Evolutionary conservation across 2,113 vertebrate genomes (phyloP).

Genomic region (Hippotragus niger): DNA sequence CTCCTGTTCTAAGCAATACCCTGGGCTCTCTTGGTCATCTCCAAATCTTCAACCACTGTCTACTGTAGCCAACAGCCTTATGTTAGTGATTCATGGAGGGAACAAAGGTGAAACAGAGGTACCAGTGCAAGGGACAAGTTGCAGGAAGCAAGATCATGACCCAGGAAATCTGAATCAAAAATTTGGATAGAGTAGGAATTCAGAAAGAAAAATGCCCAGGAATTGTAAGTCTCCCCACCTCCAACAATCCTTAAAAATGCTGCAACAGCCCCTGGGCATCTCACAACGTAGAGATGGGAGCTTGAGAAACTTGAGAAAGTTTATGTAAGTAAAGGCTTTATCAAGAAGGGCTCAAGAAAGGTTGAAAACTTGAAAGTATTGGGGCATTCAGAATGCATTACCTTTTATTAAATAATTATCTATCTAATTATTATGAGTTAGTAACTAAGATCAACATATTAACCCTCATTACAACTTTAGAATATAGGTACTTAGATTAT

Average conservation of each 20-base stretch:
- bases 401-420: not conserved
- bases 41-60: not conserved
- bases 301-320: constrained; percentile 6
- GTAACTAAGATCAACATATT: not conserved
- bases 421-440: constrained; percentile 10
- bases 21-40: not conserved
- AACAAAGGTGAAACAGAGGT: not conserved
- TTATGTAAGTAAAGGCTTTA: not conserved
- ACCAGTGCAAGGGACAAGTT: not conserved
- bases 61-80: not conserved
- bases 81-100: not conserved
- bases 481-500: constrained; percentile 4
- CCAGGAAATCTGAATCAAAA: not conserved
- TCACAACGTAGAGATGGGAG: not conserved
- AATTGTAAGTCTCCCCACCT: not conserved
- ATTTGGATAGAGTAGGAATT: not conserved
- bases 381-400: not conserved
- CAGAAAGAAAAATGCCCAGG: not conserved
- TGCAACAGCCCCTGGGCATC: not conserved
- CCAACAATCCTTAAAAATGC: not conserved
- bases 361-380: constrained; percentile 16
- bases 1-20: not conserved
- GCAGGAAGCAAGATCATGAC: not conserved
- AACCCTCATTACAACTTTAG: not conserved
- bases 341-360: not conserved